Percentiles rank a stretch among this genome's conserved stretches.
phyloP scores from a whole-genome alignment of 2,113 vertebrate species.

The Oriolus oriolus region DNA sequence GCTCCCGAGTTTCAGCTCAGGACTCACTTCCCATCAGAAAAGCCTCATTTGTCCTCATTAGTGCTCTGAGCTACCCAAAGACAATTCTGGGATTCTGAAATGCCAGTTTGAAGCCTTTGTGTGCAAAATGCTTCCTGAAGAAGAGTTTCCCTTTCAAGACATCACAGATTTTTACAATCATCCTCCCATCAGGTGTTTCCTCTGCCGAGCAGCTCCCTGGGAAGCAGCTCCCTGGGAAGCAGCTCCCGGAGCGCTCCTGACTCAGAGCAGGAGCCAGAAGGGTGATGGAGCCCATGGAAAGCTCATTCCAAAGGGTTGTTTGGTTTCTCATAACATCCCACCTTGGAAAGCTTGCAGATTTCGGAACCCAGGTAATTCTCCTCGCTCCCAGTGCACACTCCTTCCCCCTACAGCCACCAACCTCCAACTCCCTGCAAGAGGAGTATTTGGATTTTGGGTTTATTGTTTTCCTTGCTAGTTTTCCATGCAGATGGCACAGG shows the following conservation, averaged over 20 bases:
- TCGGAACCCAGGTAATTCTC: neutral
- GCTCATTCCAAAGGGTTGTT: neutral
- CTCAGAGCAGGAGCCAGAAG: neutral
- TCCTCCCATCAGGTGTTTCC: neutral
- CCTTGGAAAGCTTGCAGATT: neutral
- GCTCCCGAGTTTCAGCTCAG: neutral
- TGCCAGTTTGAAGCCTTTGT: neutral
- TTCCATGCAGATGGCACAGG: neutral
- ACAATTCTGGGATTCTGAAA: neutral
- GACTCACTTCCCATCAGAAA: neutral
- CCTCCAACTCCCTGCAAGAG: neutral
- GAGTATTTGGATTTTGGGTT: neutral
- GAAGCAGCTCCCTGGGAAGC: neutral
- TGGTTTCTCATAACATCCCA: neutral
- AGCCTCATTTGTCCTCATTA: neutral
- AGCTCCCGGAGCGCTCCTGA: neutral
- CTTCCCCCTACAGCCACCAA: neutral
- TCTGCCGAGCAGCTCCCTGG: neutral
- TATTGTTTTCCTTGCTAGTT: neutral
- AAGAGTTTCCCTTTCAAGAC: neutral
- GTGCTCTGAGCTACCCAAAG: neutral
- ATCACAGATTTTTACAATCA: neutral
- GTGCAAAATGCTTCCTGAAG: neutral
- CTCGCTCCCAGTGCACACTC: neutral
- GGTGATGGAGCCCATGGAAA: neutral